Conservation (phyloP, 2,888 invertebrate species). For the Brachypterus glaber region DNA sequence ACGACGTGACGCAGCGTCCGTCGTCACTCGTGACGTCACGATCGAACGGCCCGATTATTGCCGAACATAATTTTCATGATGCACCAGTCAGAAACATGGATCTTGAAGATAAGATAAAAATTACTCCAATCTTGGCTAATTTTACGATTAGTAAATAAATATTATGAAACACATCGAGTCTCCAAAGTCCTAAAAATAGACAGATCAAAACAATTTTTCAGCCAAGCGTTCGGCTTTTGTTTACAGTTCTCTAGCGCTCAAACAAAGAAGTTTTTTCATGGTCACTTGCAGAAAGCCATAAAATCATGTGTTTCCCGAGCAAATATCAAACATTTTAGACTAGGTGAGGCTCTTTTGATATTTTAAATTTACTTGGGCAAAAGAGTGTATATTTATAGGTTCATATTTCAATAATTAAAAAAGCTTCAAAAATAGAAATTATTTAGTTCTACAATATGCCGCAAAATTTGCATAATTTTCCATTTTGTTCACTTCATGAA, state of each 20-base stretch:
- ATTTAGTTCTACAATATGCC: no score
- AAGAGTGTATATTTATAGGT: no score
- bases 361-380: no score
- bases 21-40: conserved; percentile 37
- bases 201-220: background rate
- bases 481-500: no score
- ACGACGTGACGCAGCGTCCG: conserved; percentile 40
- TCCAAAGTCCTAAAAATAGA: background rate
- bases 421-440: no score
- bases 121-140: conserved; percentile 9
- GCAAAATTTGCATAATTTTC: no score
- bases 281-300: no score
- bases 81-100: conserved; percentile 11
- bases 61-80: conserved; percentile 17
- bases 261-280: conserved; percentile 14
- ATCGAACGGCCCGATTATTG: conserved; percentile 17
- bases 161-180: background rate
- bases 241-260: conserved; percentile 11
- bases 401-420: no score
- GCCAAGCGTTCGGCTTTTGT: conserved; percentile 4
- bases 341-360: no score
- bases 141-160: conserved; percentile 7
- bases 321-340: no score
- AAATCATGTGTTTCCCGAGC: no score
- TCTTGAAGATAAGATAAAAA: conserved; percentile 14